Evolutionary conservation across 2,888 invertebrate genomes (phyloP), one percentile per base, ranked within the genome.

Genomic region (Eupithecia inturbata): DNA sequence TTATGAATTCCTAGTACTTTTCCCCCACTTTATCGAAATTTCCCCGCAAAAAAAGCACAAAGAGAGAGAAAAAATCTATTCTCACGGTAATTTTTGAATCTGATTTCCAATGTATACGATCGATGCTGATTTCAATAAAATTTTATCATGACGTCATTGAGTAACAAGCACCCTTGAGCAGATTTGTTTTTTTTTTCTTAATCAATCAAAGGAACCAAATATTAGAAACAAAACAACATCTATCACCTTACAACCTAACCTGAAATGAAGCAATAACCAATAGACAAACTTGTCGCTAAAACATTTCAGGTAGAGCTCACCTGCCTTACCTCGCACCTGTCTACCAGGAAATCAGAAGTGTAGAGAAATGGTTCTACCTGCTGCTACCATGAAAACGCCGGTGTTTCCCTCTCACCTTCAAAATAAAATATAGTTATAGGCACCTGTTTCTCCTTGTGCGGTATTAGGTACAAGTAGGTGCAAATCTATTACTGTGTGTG

Each of bases 1-100:
- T 81, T 76, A 83, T 92, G 85, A 2, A 16, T 7, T 78, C 91
- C 90, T 91, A 80, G 91, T 92, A 87, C 79, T 83, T 88, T 91
- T 91, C 89, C 90, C 90, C 90, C 90, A 91, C 88, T 89, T 88
- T 89, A 90, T 89, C 86, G 90, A 91, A 91, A 88, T 89, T 89
- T 87, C 87, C 88, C 88, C 87, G 89, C 86, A 81, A 82, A 81
- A 85, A 73, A 73, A 67, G 10, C 22, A 57, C 12, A 26, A 26
- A n/a, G n/a, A n/a, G n/a, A n/a, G n/a, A n/a, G n/a, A n/a, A n/a
- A n/a, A n/a, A n/a, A n/a, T n/a, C n/a, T n/a, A 57, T 14, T 7
- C 45, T 45, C n/a, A n/a, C n/a, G 45, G 45, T 45, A 45, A 45
- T 5, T 0, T 1, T 41, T 16, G 19, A 19, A 45, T 45, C 19